Percentiles rank a stretch among this genome's conserved stretches.
phyloP scores from a whole-genome alignment of 1,140 invertebrate species.

The Drosophila lini region DNA sequence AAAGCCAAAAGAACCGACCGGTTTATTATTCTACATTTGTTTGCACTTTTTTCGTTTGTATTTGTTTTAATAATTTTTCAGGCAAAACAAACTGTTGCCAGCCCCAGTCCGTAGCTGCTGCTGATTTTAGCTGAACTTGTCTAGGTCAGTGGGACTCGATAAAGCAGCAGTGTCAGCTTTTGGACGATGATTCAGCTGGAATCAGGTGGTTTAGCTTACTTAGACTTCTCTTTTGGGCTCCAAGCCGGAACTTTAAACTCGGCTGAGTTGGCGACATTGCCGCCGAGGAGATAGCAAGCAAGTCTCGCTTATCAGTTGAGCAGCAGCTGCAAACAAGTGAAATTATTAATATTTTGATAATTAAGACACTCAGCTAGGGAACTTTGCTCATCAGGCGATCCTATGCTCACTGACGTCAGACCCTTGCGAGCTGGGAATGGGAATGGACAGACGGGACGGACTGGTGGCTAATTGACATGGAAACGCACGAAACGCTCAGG shows the following conservation, averaged over 20 bases:
- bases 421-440: conserved; percentile 5
- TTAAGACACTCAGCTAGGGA: conserved; percentile 26
- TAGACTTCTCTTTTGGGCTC: not conserved
- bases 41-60: conserved; percentile 22
- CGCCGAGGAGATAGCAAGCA: not conserved
- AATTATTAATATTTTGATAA: conserved; percentile 33
- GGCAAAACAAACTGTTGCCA: conserved; percentile 22
- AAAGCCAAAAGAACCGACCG: conserved; percentile 20
- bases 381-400: conserved; percentile 57
- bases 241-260: conserved; percentile 34
- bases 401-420: conserved; percentile 53
- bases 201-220: not conserved
- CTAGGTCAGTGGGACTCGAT: conserved; percentile 46
- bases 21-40: conserved; percentile 46
- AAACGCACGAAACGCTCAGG: conserved; percentile 17
- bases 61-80: conserved; percentile 35
- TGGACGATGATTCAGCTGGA: conserved; percentile 41
- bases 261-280: conserved; percentile 19
- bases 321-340: conserved; percentile 27
- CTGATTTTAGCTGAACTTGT: conserved; percentile 21
- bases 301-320: conserved; percentile 13
- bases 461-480: conserved; percentile 27
- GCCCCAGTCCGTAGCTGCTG: not conserved
- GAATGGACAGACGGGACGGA: not conserved
- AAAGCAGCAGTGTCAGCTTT: conserved; percentile 16